Conservation (phyloP, 2,113 vertebrate species). For the Stigmatopora nigra region DNA sequence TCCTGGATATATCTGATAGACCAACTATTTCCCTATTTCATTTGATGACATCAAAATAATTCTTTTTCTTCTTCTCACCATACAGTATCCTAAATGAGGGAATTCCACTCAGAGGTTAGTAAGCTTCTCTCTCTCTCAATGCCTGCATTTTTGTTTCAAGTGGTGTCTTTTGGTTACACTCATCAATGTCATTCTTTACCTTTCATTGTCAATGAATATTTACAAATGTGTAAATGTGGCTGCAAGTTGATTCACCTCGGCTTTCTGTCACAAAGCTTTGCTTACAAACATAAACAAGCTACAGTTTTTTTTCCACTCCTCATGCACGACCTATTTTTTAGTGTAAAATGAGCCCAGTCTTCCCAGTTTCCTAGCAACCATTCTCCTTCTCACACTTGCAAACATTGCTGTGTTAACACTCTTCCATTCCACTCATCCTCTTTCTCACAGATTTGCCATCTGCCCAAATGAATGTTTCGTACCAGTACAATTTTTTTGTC, state of each 20-base stretch:
- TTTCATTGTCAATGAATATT: slow-evolving; percentile 21
- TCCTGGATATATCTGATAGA: no score
- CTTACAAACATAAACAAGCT: slow-evolving; percentile 21
- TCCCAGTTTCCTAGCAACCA: slow-evolving; percentile 60
- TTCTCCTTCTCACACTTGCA: slow-evolving; percentile 40
- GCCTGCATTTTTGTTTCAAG: slow-evolving; percentile 37
- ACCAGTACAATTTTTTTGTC: slow-evolving; percentile 8
- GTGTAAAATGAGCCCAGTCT: slow-evolving; percentile 47
- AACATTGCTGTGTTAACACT: slow-evolving; percentile 57
- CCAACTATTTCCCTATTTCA: slow-evolving; percentile 9
- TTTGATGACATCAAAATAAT: slow-evolving; percentile 43
- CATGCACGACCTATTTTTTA: slow-evolving; percentile 53
- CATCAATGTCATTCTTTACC: slow-evolving; percentile 26
- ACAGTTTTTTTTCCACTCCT: slow-evolving; percentile 28
- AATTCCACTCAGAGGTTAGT: slow-evolving; percentile 72
- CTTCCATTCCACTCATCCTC: slow-evolving; percentile 14
- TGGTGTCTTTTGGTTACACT: slow-evolving; percentile 34
- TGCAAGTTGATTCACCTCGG: slow-evolving; percentile 26
- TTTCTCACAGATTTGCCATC: slow-evolving; percentile 27
- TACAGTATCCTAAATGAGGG: slow-evolving; percentile 77
- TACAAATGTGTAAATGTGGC: slow-evolving; percentile 23
- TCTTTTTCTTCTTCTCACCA: slow-evolving; percentile 64
- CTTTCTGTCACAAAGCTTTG: slow-evolving; percentile 28
- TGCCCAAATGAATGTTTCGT: slow-evolving; percentile 48
- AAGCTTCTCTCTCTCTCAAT: slow-evolving; percentile 50